A percentile compares a stretch with the other conserved stretches of the same genome.
These are phyloP conservation scores for Lepus timidus DNA, from an alignment of 2,113 vertebrate species.

Conservation along the genomic window DNA sequence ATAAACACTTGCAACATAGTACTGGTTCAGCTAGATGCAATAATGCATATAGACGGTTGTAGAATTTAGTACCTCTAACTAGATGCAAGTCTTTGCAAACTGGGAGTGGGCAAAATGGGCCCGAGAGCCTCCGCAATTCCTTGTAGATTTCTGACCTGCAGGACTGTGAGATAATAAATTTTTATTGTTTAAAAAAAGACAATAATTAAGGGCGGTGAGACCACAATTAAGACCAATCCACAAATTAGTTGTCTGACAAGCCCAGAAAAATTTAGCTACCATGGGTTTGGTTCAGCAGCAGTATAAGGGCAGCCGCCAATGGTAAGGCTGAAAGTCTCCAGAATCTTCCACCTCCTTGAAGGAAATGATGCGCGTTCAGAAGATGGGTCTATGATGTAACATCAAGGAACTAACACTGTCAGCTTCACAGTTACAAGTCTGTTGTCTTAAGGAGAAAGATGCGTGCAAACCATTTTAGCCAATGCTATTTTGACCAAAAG, in stretches of 20 bases:
- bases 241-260: not conserved
- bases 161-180: not conserved
- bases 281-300: not conserved
- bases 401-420: not conserved
- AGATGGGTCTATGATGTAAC: not conserved
- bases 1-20: not conserved
- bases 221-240: not conserved
- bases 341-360: not conserved
- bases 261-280: not conserved
- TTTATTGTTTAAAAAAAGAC: not conserved
- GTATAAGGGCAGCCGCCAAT: not conserved
- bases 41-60: not conserved
- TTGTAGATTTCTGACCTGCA: not conserved
- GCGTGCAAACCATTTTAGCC: not conserved
- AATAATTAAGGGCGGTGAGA: not conserved
- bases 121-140: not conserved
- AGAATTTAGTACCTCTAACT: not conserved
- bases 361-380: no score
- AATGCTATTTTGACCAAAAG: not conserved
- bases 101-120: fast-evolving
- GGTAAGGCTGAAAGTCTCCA: not conserved
- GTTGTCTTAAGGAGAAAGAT: not conserved
- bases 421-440: not conserved
- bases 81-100: not conserved
- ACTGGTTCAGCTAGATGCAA: not conserved